Evolutionary conservation across 2,113 vertebrate genomes (phyloP).

Genomic region (Toxotes jaculatrix): DNA sequence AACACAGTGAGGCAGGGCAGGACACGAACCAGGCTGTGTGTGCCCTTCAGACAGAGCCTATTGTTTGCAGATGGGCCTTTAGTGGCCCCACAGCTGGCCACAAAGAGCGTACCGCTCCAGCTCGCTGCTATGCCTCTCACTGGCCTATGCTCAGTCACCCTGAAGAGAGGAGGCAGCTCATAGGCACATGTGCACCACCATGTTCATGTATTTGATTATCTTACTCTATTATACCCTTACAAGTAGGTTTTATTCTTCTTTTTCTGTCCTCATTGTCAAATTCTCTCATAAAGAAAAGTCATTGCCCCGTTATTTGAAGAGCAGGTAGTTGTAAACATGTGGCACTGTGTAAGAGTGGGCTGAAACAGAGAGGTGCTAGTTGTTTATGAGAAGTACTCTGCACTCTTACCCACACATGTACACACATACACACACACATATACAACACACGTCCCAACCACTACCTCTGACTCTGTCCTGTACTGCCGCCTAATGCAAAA

Average conservation of each 20-base stretch:
- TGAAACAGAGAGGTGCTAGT: constrained; percentile 42
- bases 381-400: constrained; percentile 64
- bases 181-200: constrained; percentile 23
- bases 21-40: constrained; percentile 74
- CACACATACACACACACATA: constrained; percentile 15
- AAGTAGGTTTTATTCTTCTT: not conserved
- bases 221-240: not conserved
- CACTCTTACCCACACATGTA: constrained; percentile 50
- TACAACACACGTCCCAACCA: constrained; percentile 62
- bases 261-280: not conserved
- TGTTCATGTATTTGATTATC: not conserved
- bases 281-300: not conserved
- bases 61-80: constrained; percentile 84
- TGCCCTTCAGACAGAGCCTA: constrained; percentile 80
- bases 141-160: constrained; percentile 51
- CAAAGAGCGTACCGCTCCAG: constrained; percentile 74
- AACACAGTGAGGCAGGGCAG: constrained; percentile 67
- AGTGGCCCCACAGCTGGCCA: constrained; percentile 81
- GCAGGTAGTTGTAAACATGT: not conserved
- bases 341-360: constrained; percentile 25
- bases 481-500: constrained; percentile 76
- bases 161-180: constrained; percentile 36
- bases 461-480: constrained; percentile 64
- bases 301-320: not conserved
- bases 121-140: constrained; percentile 52